Evolutionary conservation across 2,888 invertebrate genomes (phyloP).

Genomic region (Rhamnusium bicolor): DNA sequence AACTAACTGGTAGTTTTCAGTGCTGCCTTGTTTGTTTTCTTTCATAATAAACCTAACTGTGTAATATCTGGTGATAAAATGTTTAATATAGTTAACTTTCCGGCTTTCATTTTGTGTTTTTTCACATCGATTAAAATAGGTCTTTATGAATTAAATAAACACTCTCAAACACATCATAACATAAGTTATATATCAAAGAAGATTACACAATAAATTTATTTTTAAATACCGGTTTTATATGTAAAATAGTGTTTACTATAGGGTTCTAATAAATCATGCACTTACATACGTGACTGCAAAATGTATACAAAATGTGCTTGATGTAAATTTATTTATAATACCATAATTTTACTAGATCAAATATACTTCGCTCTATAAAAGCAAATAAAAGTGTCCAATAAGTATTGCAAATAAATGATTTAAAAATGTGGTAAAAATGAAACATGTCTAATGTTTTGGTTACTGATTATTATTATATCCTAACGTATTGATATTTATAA

Average conservation of each 20-base stretch:
- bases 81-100: constrained; percentile 10
- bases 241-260: background rate
- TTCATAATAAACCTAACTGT: constrained; percentile 11
- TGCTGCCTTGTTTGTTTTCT: constrained; percentile 14
- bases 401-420: background rate
- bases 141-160: constrained; percentile 20
- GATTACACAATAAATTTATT: constrained; percentile 16
- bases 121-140: background rate
- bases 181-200: constrained; percentile 19
- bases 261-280: constrained; percentile 22
- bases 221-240: constrained; percentile 8
- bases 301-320: background rate
- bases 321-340: background rate
- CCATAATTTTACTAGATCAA: background rate
- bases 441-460: too few species aligned
- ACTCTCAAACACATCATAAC: constrained; percentile 16
- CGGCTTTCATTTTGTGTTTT: constrained; percentile 4
- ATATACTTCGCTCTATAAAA: background rate
- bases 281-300: background rate
- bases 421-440: too few species aligned
- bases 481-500: too few species aligned
- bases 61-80: constrained; percentile 20
- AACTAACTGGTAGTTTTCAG: constrained; percentile 8
- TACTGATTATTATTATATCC: too few species aligned
- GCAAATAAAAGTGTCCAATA: background rate